A percentile compares a stretch with the other conserved stretches of the same genome.
Conservation (phyloP, 2,888 invertebrate species). For the Frankliniella intonsa region DNA sequence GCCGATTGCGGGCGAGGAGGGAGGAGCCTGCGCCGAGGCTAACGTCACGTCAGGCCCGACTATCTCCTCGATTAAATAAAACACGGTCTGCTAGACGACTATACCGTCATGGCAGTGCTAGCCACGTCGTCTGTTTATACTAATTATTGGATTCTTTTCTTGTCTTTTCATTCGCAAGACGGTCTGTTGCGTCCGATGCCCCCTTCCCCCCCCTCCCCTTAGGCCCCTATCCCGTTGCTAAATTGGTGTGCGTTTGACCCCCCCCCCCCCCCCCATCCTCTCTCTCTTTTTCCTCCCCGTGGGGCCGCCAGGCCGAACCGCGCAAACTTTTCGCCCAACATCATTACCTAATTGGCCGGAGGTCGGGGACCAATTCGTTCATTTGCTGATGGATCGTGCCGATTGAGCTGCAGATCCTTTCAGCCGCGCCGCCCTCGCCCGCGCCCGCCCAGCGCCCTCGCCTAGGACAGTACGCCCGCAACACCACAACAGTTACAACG, state of each 20-base stretch:
- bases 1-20: too few relatives aligned
- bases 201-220: neutral
- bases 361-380: constrained; percentile 17
- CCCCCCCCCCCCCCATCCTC: neutral
- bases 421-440: neutral
- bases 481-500: too few relatives aligned
- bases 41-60: too few relatives aligned
- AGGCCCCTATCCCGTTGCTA: too few relatives aligned
- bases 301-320: neutral
- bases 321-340: neutral
- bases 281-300: neutral
- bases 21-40: too few relatives aligned
- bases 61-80: neutral
- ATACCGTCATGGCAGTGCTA: too few relatives aligned
- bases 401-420: neutral
- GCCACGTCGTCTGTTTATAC: too few relatives aligned
- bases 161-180: neutral
- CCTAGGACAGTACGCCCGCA: too few relatives aligned
- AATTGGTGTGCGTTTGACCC: too few relatives aligned
- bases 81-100: neutral
- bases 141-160: too few relatives aligned
- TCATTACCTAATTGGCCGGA: constrained; percentile 8
- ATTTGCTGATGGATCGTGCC: constrained; percentile 19
- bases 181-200: neutral
- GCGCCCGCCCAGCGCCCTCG: too few relatives aligned